Conservation (phyloP, 64 coral and sea anemone species). For the Actinia equina region DNA sequence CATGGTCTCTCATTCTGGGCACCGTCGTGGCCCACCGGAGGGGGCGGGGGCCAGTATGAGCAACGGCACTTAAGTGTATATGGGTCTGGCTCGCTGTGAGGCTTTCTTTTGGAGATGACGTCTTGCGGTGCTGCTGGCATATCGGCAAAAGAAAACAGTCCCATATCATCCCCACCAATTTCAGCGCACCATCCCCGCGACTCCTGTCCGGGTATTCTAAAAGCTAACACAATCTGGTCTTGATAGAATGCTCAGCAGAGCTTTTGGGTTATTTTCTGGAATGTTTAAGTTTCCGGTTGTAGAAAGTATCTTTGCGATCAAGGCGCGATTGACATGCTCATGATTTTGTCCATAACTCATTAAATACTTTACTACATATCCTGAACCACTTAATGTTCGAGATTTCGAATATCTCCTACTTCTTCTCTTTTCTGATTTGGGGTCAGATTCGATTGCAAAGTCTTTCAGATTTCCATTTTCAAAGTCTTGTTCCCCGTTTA, state of each 20-base stretch:
- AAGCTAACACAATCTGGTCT: not conserved
- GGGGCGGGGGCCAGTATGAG: too few species aligned
- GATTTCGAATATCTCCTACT: not conserved
- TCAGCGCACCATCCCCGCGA: too few species aligned
- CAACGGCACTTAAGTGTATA: too few species aligned
- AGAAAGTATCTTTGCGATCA: constrained; percentile 6
- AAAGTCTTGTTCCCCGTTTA: not conserved
- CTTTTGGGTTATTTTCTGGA: constrained; percentile 2
- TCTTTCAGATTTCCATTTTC: not conserved
- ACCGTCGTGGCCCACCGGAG: too few species aligned
- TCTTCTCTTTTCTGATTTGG: not conserved
- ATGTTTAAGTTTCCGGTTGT: not conserved
- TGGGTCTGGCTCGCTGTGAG: too few species aligned
- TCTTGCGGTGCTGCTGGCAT: too few species aligned
- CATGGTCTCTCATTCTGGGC: too few species aligned
- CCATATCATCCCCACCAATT: too few species aligned
- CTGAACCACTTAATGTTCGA: constrained; percentile 32
- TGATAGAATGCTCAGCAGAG: constrained; percentile 11
- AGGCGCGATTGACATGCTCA: constrained; percentile 59
- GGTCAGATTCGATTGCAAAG: not conserved
- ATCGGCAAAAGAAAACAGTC: too few species aligned
- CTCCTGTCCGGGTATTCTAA: too few species aligned
- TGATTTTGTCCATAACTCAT: constrained; percentile 12
- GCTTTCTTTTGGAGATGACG: too few species aligned
- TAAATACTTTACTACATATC: constrained; percentile 42